Evolutionary conservation across 2,888 invertebrate species (phyloP).

Genomic region (Hydraecia micacea): DNA sequence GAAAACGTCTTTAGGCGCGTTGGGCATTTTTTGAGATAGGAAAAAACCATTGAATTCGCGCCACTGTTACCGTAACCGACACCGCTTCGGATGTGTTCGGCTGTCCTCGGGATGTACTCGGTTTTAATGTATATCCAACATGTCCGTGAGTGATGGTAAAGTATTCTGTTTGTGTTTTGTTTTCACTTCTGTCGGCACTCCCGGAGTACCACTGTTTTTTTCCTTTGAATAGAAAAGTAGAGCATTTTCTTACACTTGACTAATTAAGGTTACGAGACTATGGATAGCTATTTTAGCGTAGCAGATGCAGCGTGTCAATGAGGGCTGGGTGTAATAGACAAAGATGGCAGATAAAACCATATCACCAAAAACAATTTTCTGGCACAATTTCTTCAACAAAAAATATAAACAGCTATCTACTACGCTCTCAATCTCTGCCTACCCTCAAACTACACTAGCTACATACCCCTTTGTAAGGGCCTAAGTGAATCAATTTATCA

Average conservation of each 20-base stretch:
- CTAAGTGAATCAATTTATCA: conserved; percentile 69
- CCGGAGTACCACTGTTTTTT: too few species aligned
- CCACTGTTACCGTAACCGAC: too few species aligned
- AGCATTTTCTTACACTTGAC: not conserved
- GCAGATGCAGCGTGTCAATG: not conserved
- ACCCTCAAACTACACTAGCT: conserved; percentile 36
- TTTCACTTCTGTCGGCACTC: too few species aligned
- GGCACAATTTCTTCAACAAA: not conserved
- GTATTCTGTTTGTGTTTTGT: too few species aligned
- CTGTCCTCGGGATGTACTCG: too few species aligned
- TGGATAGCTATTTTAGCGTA: not conserved
- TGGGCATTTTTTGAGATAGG: too few species aligned
- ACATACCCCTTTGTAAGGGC: conserved; percentile 39
- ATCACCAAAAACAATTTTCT: not conserved
- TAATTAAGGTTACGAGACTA: not conserved
- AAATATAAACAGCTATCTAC: conserved; percentile 1
- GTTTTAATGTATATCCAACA: too few species aligned
- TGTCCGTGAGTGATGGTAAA: too few species aligned
- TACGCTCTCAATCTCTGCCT: conserved; percentile 22
- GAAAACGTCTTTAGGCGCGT: too few species aligned
- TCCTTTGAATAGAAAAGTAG: not conserved
- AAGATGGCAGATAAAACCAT: not conserved
- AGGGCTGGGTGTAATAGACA: not conserved
- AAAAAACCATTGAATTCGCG: too few species aligned
- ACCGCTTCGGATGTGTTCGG: too few species aligned